These are phyloP conservation scores for Ochropacha duplaris DNA, from an alignment of 2,888 invertebrate species.

Conservation along the genomic window DNA sequence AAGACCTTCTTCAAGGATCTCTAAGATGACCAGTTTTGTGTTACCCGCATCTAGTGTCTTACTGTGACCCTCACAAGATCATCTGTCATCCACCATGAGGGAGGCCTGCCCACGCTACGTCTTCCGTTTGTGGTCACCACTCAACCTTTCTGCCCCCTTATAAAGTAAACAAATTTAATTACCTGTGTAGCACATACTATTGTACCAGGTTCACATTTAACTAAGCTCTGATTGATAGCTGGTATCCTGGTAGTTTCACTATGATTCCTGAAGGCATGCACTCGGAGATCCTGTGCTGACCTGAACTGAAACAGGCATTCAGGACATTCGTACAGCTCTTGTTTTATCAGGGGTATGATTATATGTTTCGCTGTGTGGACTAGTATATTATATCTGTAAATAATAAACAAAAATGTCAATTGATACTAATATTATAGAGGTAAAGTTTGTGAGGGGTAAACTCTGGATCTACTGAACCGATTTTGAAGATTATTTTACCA, in stretches of 20 bases:
- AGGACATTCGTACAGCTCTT: conserved; percentile 27
- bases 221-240: neutral
- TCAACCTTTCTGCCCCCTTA: too few species aligned
- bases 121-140: too few species aligned
- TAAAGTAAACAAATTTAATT: neutral
- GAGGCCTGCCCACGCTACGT: too few species aligned
- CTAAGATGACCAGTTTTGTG: too few species aligned
- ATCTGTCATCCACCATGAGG: too few species aligned
- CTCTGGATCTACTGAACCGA: too few species aligned
- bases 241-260: neutral
- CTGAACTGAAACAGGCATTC: conserved; percentile 36
- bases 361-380: conserved; percentile 51
- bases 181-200: too few species aligned
- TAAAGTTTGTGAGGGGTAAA: too few species aligned
- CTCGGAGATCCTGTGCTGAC: conserved; percentile 24
- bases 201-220: neutral
- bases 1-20: too few species aligned
- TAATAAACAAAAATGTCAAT: neutral
- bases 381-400: conserved; percentile 40
- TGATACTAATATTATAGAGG: neutral
- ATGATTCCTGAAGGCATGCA: conserved; percentile 32
- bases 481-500: too few species aligned
- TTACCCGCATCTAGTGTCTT: too few species aligned
- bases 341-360: conserved; percentile 47
- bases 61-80: too few species aligned